Evolutionary conservation across 2,888 invertebrate genomes (phyloP).

Genomic region (Fissipunctia ypsillon): DNA sequence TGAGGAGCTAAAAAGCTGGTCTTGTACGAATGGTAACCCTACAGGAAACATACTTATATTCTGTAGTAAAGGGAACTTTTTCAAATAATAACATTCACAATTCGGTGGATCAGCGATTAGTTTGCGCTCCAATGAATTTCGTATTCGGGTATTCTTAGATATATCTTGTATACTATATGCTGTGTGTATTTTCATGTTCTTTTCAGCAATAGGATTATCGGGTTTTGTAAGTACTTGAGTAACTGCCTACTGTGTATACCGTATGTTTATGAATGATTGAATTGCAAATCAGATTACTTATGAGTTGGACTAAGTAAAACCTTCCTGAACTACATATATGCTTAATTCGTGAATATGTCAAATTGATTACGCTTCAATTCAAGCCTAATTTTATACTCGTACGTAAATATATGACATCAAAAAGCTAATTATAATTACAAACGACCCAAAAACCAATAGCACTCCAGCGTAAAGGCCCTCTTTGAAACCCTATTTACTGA

Average conservation of each 20-base stretch:
- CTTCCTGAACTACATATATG: not conserved
- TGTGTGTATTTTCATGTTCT: conserved; percentile 4
- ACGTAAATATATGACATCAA: conserved; percentile 29
- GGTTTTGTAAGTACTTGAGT: conserved; percentile 9
- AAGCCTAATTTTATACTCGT: not conserved
- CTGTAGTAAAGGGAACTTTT: conserved; percentile 58
- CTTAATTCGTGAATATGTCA: not conserved
- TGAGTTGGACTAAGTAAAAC: not conserved
- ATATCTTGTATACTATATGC: conserved; percentile 12
- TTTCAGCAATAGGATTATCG: conserved; percentile 18
- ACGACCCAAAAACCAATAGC: conserved; percentile 25
- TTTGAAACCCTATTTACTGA: conserved; percentile 27
- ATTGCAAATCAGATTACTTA: not conserved
- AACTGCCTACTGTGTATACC: not conserved
- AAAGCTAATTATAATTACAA: conserved; percentile 43
- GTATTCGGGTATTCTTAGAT: conserved; percentile 14
- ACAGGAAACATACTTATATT: conserved; percentile 69
- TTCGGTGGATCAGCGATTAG: conserved; percentile 57
- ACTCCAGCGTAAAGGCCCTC: conserved; percentile 16
- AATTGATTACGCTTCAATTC: conserved; percentile 8
- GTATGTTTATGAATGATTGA: not conserved
- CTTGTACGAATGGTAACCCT: not conserved
- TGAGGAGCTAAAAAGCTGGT: no score
- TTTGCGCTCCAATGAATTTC: conserved; percentile 60
- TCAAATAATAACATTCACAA: conserved; percentile 64